Percentiles rank a stretch among this genome's conserved stretches.
These are phyloP conservation scores for Meleagris gallopavo DNA, from an alignment of 2,113 vertebrate species.

Conservation along the genomic window DNA sequence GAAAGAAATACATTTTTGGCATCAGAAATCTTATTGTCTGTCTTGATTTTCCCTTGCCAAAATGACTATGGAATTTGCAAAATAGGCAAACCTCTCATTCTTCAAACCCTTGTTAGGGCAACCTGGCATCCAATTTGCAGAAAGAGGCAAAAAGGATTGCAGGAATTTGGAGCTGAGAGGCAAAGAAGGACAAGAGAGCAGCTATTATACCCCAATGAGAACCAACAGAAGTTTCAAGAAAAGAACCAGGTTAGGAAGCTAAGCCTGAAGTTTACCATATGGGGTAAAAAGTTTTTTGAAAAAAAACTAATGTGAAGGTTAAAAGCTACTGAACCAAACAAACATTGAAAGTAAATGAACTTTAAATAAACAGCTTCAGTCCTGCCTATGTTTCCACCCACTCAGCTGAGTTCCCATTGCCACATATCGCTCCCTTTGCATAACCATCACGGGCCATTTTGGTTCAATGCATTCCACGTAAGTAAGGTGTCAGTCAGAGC, in stretches of 20 bases:
- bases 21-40: not conserved
- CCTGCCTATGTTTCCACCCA: not conserved
- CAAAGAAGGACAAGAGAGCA: not conserved
- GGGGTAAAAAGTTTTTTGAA: not conserved
- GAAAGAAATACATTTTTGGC: slow-evolving; percentile 7
- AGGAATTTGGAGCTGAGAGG: not conserved
- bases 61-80: not conserved
- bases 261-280: fast-evolving
- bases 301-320: not conserved
- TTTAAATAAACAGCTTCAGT: not conserved
- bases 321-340: not conserved
- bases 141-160: not conserved
- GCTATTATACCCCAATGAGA: not conserved
- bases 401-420: not conserved
- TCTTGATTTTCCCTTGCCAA: not conserved
- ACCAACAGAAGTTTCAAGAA: not conserved
- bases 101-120: not conserved
- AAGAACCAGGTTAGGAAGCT: not conserved
- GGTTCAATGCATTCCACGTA: too few relatives aligned
- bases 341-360: not conserved
- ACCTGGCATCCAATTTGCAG: not conserved
- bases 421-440: not conserved
- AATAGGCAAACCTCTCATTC: not conserved
- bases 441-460: not conserved
- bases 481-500: not conserved